Base-by-base conservation (phyloP, 2,113 vertebrate genomes). In the Gadus macrocephalus region DNA sequence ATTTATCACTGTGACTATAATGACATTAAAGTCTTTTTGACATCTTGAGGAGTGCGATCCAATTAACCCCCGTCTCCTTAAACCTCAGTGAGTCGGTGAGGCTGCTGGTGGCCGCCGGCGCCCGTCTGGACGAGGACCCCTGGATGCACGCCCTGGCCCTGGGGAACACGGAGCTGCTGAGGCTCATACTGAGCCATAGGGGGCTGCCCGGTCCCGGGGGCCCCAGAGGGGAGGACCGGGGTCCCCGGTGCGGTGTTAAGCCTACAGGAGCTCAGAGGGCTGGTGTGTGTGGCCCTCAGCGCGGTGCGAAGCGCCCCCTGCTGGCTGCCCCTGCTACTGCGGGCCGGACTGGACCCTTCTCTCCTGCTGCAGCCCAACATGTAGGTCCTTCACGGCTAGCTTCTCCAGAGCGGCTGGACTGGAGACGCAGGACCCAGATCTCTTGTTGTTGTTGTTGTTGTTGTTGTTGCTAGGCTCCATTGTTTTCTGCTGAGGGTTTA, bases 261-360 rank as follows among this genome's bases (percentile, higher is more conserved):
- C 53, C 65, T 31, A 20, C 49, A 63, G 59, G 89, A 87, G 20
- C 25, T 90, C 16, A 63, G 63, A 17, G 78, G 49, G 1, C 72
- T 93, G 66, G 61, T 89, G 53, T 68, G 70, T 0, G 83, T 78
- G 70, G 84, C 84, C 0, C 67, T 85, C 12, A 64, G 38, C 8
- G 74, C 83, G 15, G 42, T 79, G 1, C 19, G 62, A 11, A 78
- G 72, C 38, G 85, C 89, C 3, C 64, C 73, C 58, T 81, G 92
- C 27, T 98, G 96, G 96, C 87, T 98, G 75, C 94, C 97, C 20
- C 82, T 84, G 72, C 89, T 98, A 11, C 88, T 98, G 4, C 83
- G 92, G 73, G 91, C 94, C 3, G 97, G 95, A 62, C 90, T 98
- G 72, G 83, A 96, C 53, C 95, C 97, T 0, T 14, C 89, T 58